Evolutionary conservation across 2,113 vertebrate genomes (phyloP).

Genomic region (Benitochromis conjunctus): DNA sequence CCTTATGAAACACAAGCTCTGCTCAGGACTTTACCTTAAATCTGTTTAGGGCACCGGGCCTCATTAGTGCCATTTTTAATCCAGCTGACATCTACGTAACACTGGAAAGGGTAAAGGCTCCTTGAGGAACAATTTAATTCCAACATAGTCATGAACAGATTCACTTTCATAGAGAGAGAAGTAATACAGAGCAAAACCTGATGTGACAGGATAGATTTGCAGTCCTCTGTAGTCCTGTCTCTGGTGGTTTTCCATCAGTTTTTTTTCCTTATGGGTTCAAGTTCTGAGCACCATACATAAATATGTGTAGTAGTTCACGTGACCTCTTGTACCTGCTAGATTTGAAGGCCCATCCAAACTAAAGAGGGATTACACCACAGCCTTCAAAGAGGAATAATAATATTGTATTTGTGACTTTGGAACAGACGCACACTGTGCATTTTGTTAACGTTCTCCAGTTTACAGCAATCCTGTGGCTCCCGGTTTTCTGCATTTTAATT

Average conservation of each 20-base stretch:
- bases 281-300: background rate
- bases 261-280: background rate
- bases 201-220: background rate
- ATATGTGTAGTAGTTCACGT: background rate
- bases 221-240: background rate
- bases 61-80: background rate
- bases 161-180: background rate
- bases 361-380: background rate
- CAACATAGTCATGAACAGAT: background rate
- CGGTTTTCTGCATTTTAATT: background rate
- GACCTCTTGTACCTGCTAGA: background rate
- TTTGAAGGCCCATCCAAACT: background rate
- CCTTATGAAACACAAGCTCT: background rate
- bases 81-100: background rate
- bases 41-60: background rate
- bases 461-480: background rate
- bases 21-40: background rate
- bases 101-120: background rate
- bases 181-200: background rate
- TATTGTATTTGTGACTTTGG: background rate
- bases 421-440: rapidly evolving
- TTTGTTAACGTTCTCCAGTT: background rate
- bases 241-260: background rate
- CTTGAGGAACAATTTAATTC: background rate
- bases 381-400: background rate